Conservation (phyloP, 1,140 invertebrate species). For the Laupala kohalensis region DNA sequence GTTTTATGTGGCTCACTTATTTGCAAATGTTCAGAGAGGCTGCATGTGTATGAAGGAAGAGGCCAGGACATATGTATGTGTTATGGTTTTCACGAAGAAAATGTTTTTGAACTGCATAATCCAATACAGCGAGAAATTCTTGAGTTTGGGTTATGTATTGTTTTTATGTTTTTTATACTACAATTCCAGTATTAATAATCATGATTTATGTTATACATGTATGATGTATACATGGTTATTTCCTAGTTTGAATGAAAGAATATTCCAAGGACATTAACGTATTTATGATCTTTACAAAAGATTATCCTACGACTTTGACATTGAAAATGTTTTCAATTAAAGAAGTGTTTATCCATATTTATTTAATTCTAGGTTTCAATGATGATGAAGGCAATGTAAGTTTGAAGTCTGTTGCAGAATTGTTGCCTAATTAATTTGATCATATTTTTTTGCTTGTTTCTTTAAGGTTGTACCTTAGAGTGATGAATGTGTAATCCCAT, state of each 20-base stretch:
- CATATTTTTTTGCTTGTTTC: too few species aligned
- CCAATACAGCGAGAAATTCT: too few species aligned
- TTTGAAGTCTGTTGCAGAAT: not conserved
- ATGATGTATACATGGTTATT: not conserved
- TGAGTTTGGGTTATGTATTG: not conserved
- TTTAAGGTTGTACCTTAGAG: too few species aligned
- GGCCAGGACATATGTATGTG: not conserved
- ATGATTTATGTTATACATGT: not conserved
- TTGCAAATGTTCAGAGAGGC: too few species aligned
- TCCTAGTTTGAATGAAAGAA: not conserved
- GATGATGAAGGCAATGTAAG: too few species aligned
- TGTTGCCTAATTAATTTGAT: not conserved
- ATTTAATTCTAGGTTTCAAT: too few species aligned
- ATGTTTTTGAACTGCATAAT: too few species aligned
- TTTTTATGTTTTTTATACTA: not conserved
- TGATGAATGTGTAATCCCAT: too few species aligned
- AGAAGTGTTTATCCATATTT: not conserved
- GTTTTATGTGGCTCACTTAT: too few species aligned
- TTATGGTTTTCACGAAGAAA: not conserved
- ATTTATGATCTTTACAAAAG: not conserved
- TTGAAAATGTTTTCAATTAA: not conserved
- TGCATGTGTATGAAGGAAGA: not conserved
- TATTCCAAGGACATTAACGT: not conserved
- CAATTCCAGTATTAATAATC: not conserved
- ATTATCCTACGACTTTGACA: not conserved